Evolutionary conservation across 2,113 vertebrate genomes (phyloP), one percentile per base, ranked within the genome.

Genomic region (Seriola quinqueradiata): DNA sequence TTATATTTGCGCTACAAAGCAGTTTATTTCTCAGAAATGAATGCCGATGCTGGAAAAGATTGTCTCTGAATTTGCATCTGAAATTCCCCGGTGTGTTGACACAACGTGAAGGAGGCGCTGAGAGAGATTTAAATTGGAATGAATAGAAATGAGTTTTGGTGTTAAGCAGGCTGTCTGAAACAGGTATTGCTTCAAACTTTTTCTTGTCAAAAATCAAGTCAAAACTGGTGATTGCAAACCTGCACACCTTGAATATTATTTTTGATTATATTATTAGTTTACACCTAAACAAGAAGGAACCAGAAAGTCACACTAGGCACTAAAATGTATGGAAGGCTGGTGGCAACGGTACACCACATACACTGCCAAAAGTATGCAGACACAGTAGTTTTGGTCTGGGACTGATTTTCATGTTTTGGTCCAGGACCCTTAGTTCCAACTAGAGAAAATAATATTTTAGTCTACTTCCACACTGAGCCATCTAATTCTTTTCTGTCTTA

Each of bases 51-150:
- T 66, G 40, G 40, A 81, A 46, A 71, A 60, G 28, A 79, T 70
- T 77, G 81, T 55, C 34, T 79, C 44, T 88, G 70, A 77, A 73
- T 87, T 73, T 71, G 34, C 75, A 84, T 84, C 5, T 77, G 32
- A 70, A 64, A 78, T 61, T 69, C 48, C 68, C 75, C 12, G 28
- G 17, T 66, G 80, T 55, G 52, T 23, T 75, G 32, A 46, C 25
- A 40, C 54, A 59, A 36, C 61, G 84, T 66, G 46, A 73, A 71
- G 14, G 28, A 68, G 34, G 8, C 61, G 12, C 5, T n/a, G 44
- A 38, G 38, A 75, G 0, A 34, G 65, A 72, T 69, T 19, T 75
- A 36, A 71, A 63, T 52, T 25, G 44, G 8, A 70, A 46, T 68
- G 61, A 84, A 48, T 48, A 58, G n/a, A 68, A 64, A 65, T 60